Percentiles rank a stretch among this genome's conserved stretches.
Conservation (phyloP, 2,888 invertebrate species). For the Epinotia nisella region DNA sequence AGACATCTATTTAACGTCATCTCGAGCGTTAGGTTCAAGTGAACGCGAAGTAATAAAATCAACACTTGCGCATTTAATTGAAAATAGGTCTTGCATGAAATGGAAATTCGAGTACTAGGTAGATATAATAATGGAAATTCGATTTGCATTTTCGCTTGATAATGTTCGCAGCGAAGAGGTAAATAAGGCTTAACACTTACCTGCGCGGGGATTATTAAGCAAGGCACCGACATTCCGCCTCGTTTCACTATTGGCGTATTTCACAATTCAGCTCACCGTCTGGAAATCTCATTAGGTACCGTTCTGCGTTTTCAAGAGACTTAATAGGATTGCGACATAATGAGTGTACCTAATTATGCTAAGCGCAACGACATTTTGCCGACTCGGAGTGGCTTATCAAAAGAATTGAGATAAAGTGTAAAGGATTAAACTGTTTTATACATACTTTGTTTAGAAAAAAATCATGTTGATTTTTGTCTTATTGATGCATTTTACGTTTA, state of each 20-base stretch:
- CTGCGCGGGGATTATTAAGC: conserved; percentile 53
- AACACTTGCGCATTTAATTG: conserved; percentile 24
- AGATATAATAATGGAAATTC: conserved; percentile 54
- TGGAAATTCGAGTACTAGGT: conserved; percentile 42
- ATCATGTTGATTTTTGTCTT: no score
- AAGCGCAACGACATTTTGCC: conserved; percentile 32
- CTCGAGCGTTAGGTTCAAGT: not conserved
- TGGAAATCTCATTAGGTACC: conserved; percentile 51
- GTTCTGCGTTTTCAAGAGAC: conserved; percentile 43
- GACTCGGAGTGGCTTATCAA: conserved; percentile 19
- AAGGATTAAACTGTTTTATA: not conserved
- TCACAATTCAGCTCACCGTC: conserved; percentile 50
- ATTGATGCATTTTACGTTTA: no score
- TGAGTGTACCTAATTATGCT: conserved; percentile 43
- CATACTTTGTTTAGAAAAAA: no score
- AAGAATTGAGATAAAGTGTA: conserved; percentile 14
- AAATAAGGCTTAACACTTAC: conserved; percentile 61
- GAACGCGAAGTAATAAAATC: conserved; percentile 14
- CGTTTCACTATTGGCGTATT: conserved; percentile 55
- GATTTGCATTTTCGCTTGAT: conserved; percentile 58
- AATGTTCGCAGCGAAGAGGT: conserved; percentile 51
- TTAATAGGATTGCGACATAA: conserved; percentile 41
- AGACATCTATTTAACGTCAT: conserved; percentile 1
- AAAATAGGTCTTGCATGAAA: conserved; percentile 39
- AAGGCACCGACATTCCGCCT: conserved; percentile 53